A percentile compares a stretch with the other conserved stretches of the same genome.
Evolutionary conservation across 1,140 invertebrate species (phyloP).

Genomic region (Lasaia peninsularis): DNA sequence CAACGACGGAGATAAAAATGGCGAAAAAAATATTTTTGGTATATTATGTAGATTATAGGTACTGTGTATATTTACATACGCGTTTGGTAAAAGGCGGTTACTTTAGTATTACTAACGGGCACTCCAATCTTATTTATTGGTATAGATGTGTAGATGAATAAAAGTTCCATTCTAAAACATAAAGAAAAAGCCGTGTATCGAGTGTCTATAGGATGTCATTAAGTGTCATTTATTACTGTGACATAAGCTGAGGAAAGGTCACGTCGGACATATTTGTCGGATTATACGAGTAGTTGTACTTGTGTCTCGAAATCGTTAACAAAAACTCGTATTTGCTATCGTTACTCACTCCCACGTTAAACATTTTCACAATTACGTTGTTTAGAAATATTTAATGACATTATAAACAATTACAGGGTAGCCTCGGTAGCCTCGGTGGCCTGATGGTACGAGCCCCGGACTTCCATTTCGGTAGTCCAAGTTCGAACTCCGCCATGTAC

Average conservation of each 20-base stretch:
- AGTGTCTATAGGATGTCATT: background rate
- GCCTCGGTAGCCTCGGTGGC: no score
- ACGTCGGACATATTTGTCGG: background rate
- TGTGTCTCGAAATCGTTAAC: background rate
- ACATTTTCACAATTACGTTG: background rate
- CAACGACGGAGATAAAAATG: no score
- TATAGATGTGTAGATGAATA: background rate
- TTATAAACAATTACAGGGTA: background rate
- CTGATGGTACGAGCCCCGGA: no score
- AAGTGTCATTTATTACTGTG: conserved; percentile 4
- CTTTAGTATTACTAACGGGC: no score
- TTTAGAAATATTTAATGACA: conserved; percentile 4
- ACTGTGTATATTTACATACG: no score
- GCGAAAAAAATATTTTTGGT: no score
- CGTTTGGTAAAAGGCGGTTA: no score
- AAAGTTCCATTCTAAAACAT: background rate
- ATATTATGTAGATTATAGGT: no score
- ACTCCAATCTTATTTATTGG: no score
- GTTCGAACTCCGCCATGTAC: no score
- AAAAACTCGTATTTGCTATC: background rate
- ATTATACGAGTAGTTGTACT: background rate
- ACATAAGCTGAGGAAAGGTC: background rate
- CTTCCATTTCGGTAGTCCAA: no score
- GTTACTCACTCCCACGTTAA: background rate
- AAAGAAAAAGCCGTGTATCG: background rate